Percentiles rank a stretch among this genome's conserved stretches.
These are phyloP conservation scores for Phenganax marumi DNA, from an alignment of 92 coral and sea anemone genomes.

Conservation along the genomic window DNA sequence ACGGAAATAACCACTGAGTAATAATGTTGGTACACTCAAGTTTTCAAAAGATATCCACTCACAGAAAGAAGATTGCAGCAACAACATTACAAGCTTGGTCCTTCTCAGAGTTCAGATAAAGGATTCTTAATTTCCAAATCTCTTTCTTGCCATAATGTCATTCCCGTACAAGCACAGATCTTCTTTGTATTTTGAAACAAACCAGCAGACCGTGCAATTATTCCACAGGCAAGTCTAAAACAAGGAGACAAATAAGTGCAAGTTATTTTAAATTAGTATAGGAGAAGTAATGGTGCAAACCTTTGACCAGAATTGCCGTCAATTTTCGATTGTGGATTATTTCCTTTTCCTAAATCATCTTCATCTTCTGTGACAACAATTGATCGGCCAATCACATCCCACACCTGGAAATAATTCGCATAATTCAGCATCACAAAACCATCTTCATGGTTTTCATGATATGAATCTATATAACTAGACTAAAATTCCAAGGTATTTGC, in stretches of 20 bases:
- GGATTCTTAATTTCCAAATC: conserved; percentile 53
- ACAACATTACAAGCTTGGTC: too few relatives aligned
- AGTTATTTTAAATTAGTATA: neutral
- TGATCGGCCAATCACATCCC: conserved; percentile 97
- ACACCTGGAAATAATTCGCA: conserved; percentile 58
- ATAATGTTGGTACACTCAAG: neutral
- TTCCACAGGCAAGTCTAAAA: conserved; percentile 87
- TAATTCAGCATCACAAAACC: neutral
- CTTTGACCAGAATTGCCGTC: conserved; percentile 93
- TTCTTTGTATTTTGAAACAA: conserved; percentile 91
- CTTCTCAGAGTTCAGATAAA: conserved; percentile 10
- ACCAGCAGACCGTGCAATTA: conserved; percentile 98
- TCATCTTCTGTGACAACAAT: conserved; percentile 78
- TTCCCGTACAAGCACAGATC: conserved; percentile 92
- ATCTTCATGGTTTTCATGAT: neutral
- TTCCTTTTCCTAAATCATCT: conserved; percentile 82
- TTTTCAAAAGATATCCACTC: neutral
- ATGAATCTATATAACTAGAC: too few relatives aligned
- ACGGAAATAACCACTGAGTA: conserved; percentile 54
- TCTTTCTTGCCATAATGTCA: conserved; percentile 84
- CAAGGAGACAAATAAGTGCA: neutral
- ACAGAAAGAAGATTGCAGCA: too few relatives aligned
- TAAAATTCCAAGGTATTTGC: conserved; percentile 28
- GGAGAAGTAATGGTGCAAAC: conserved; percentile 28
- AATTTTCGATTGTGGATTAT: conserved; percentile 59